Evolutionary conservation across 1,140 invertebrate species (phyloP), one percentile per base, ranked within the genome.

Genomic region (Eriocheir sinensis): DNA sequence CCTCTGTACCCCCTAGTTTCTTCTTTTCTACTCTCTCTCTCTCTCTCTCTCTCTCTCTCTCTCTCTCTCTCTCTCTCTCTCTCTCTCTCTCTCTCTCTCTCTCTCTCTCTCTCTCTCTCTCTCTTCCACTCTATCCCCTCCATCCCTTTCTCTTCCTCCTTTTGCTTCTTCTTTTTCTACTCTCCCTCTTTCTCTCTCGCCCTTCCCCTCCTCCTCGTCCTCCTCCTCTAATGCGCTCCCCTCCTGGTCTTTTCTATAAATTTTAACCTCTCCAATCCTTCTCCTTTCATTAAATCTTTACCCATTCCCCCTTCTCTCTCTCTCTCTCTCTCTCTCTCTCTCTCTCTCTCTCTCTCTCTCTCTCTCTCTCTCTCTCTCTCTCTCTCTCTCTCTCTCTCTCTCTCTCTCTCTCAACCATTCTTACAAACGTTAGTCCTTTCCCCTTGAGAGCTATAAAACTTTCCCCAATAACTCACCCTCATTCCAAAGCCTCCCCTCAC

Each of bases 51-150:
- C 6, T 72, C 21, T 21, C 60, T 72, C 21, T n/a, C 60, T n/a
- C n/a, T 21, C 60, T 21, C 60, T 4, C 21, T 72, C 60, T n/a
- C n/a, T 53, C 60, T n/a, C 27, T 21, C 60, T n/a, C 12, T 17
- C 48, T 53, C 12, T 17, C 48, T 53, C 2, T 72, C n/a, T 72
- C n/a, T 4, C 27, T 72, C 60, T 72, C 60, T 72, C 60, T 72
- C 60, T 72, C 53, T 60, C 53, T 60, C 53, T 60, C 53, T 60
- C 53, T 60, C 53, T 60, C 53, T 60, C 53, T 60, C 53, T 60
- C 53, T 60, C 53, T 60, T 21, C 27, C 53, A 21, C 53, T 60
- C 53, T 60, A 9, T 60, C 53, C 53, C 27, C 53, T 60, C 53
- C 27, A 9, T 60, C 53, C 27, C 53, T 60, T 21, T 60, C 60